Base-by-base conservation (phyloP, 2,888 invertebrate genomes). In the Drosophila conformis region DNA sequence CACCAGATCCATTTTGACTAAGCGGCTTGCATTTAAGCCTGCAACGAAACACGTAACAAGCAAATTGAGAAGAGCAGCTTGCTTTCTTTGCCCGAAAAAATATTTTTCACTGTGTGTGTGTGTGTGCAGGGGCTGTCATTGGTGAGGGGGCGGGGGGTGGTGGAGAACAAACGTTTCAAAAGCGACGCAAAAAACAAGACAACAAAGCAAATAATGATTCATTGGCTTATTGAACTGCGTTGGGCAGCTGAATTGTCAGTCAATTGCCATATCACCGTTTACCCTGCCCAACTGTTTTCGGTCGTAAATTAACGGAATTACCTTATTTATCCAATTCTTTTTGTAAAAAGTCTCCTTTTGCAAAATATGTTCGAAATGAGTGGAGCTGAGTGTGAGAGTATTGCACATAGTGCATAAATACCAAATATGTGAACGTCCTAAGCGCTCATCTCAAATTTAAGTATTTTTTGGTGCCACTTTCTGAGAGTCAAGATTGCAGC, bases 1-100 rank as follows among this genome's bases (percentile, higher is more conserved):
- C 73, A 97, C 95, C 69, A 93, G 89, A 91, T 93, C 93, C 93
- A 93, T 93, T 51, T 25, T 78, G 29, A 51, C 73, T 80, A 80
- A 35, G n/a, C 36, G 38, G 54, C 67, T 73, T 62, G 68, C 81
- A 82, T 82, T 69, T 74, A 82, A 83, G 73, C 76, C 76, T 71
- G 73, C 42, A 77, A 69, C 25, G 31, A 65, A 67, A 73, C 57
- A 76, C 80, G 66, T 69, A 80, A 81, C 78, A 80, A 38, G 52
- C 58, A 31, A 48, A 48, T 68, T 38, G 25, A 38, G 13, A 59
- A 79, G 65, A 59, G 33, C 27, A 72, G 56, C 72, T 73, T 70
- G 29, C 35, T 46, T 66, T 54, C 48, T 52, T 36, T 38, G 42
- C 10, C 15, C 33, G 33, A 48, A 58, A 69, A 57, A 69, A 61